phyloP scores from a whole-genome alignment of 2,888 invertebrate species.

The Orthosia cruda region DNA sequence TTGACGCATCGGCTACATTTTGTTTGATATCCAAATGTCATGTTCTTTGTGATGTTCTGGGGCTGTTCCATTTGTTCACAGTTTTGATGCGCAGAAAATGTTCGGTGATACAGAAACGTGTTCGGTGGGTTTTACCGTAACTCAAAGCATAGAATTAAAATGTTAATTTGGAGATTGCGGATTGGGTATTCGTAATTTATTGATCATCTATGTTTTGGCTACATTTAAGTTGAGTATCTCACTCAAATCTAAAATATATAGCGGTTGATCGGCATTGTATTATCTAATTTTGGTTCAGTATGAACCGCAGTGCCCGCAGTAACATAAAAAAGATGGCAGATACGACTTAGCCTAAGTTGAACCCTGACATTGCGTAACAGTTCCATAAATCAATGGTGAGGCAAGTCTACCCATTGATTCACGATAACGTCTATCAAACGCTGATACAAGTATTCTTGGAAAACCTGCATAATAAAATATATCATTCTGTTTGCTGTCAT shows the following conservation, averaged over 20 bases:
- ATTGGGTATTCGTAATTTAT: constrained; percentile 31
- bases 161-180: not conserved
- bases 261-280: constrained; percentile 21
- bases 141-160: not conserved
- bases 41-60: constrained; percentile 48
- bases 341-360: constrained; percentile 22
- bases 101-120: not conserved
- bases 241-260: constrained; percentile 29
- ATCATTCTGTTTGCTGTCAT: constrained; percentile 19
- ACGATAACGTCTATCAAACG: constrained; percentile 53
- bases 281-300: constrained; percentile 6
- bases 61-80: constrained; percentile 11
- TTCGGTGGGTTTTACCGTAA: not conserved
- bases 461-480: constrained; percentile 43
- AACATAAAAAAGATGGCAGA: constrained; percentile 17
- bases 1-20: constrained; percentile 55
- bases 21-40: constrained; percentile 53
- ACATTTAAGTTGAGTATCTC: constrained; percentile 15
- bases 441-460: constrained; percentile 46
- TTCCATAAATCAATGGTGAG: constrained; percentile 51
- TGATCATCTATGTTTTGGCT: not conserved
- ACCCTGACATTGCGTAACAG: constrained; percentile 31
- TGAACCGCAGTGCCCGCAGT: constrained; percentile 5
- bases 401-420: constrained; percentile 40
- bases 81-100: constrained; percentile 22